Base-by-base conservation (phyloP, 2,888 invertebrate genomes). In the Drosophila longiperda region DNA sequence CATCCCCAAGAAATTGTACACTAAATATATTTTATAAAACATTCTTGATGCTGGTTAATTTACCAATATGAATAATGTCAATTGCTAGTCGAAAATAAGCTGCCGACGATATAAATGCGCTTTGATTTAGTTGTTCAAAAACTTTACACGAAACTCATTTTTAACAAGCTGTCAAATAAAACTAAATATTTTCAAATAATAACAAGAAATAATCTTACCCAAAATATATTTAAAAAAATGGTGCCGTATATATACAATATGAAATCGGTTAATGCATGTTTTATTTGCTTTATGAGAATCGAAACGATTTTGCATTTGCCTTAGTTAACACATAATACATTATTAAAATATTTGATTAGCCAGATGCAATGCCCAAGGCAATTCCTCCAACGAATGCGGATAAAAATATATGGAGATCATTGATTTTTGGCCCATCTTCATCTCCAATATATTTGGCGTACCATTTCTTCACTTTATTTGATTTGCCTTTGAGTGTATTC, bases 381-480 rank as follows among this genome's bases (percentile, higher is more conserved):
- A 97, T 92, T 62, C 97, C 97, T 82, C 96, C 97, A 78, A 95
- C 94, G 93, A 97, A 97, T n/a, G 97, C 96, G 62, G 96, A 95
- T 78, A 96, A 87, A 92, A 97, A 97, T 76, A 97, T 95, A 87
- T 97, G 97, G 53, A 96, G 94, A 93, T 97, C 96, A 80, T 96
- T 96, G 57, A 96, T 94, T 91, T 95, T 95, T 89, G 95, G 95
- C 17, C 94, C 93, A 65, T 95, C 93, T 29, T 95, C 95, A 80
- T 96, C 96, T 33, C 95, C 95, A 80, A 95, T 94, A 53, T 96
- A 91, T 78, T 94, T 94, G 71, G 95, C 94, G 89, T 96, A 97
- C 97, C 97, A 97, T 89, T 95, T 95, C 87, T 95, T 96, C 17
- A 96, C 96, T 92, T 95, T 95, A 63, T 94, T 93, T 92, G 96